These are phyloP conservation scores for Pimephales promelas DNA, from an alignment of 2,113 vertebrate species.

Conservation along the genomic window DNA sequence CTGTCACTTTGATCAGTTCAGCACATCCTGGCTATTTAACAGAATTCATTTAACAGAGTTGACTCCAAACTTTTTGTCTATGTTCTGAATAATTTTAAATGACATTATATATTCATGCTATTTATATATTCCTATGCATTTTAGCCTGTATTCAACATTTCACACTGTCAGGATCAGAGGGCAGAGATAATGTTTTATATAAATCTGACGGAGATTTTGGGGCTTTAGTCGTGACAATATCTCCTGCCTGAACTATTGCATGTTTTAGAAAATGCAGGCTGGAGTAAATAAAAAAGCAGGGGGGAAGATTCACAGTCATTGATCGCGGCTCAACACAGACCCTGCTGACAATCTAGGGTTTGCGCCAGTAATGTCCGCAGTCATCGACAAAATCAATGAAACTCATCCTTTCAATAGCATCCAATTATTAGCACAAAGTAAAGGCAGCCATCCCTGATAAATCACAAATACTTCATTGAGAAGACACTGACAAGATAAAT, in stretches of 20 bases:
- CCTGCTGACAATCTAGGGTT: conserved; percentile 86
- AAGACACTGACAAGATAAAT: conserved; percentile 81
- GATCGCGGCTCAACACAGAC: conserved; percentile 87
- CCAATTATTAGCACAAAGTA: conserved; percentile 96
- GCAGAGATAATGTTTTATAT: not conserved
- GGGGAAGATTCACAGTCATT: conserved; percentile 87
- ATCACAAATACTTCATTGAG: conserved; percentile 89
- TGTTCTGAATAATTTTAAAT: not conserved
- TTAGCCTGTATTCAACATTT: not conserved
- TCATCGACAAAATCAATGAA: conserved; percentile 95
- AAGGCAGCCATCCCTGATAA: conserved; percentile 85
- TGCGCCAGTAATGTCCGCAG: conserved; percentile 88
- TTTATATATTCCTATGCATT: not conserved
- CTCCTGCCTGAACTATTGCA: conserved; percentile 77
- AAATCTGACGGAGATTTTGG: conserved; percentile 30
- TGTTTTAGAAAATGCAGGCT: conserved; percentile 86
- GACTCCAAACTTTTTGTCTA: not conserved
- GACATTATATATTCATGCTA: not conserved
- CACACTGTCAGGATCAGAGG: not conserved
- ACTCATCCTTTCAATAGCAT: conserved; percentile 98
- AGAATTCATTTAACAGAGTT: not conserved
- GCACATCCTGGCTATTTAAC: not conserved
- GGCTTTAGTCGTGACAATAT: conserved; percentile 80
- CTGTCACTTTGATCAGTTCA: not conserved
- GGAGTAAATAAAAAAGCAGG: conserved; percentile 83